Conservation (phyloP, 2,113 vertebrate species). For the Aix galericulata region DNA sequence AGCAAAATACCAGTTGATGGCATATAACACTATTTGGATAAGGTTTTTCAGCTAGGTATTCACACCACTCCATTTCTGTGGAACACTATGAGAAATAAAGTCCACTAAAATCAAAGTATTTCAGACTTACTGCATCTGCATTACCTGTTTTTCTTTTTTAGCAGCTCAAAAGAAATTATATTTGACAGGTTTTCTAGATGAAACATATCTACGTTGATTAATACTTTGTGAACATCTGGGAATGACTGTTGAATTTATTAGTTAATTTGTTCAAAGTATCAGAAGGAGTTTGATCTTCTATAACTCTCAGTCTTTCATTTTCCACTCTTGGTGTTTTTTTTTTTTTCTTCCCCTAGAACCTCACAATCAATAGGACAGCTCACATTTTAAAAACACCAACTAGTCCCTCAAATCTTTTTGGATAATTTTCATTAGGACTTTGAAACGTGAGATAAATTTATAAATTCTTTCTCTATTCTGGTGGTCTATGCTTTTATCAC, state of each 20-base stretch:
- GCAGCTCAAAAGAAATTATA: neutral
- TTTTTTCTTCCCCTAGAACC: neutral
- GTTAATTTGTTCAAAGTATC: neutral
- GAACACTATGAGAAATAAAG: neutral
- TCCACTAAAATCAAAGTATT: neutral
- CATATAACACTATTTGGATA: neutral
- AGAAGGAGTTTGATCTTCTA: neutral
- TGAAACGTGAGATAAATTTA: neutral
- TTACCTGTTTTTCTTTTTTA: neutral
- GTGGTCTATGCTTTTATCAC: neutral
- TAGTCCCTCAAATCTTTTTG: neutral
- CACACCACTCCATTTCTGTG: neutral
- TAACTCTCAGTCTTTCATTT: neutral
- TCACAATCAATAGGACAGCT: neutral
- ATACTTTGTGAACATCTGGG: neutral
- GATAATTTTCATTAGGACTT: neutral
- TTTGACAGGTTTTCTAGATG: neutral
- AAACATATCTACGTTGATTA: neutral
- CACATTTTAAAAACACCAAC: neutral
- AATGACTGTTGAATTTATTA: neutral
- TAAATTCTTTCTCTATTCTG: rapidly evolving
- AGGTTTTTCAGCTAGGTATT: neutral
- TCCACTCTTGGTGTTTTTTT: neutral
- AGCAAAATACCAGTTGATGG: neutral
- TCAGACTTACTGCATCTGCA: neutral